Evolutionary conservation across 2,797 vertebrate genomes (phyloP).

Genomic region (Cephalopachus bancanus): DNA sequence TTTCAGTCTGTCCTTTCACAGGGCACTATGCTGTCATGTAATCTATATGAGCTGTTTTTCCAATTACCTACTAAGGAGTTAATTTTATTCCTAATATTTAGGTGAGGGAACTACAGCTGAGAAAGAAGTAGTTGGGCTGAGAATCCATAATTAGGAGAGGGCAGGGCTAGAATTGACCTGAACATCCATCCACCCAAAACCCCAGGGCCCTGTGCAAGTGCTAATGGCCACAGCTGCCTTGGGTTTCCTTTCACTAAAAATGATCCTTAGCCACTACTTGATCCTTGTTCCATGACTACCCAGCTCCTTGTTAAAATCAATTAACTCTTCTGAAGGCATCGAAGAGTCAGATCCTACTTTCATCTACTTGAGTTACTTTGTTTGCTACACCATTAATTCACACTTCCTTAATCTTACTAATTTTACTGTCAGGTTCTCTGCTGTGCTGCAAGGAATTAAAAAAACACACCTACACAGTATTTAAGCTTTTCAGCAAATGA

Average conservation of each 20-base stretch:
- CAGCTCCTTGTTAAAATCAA: neutral
- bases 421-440: neutral
- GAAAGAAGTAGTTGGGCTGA: neutral
- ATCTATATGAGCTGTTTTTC: neutral
- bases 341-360: neutral
- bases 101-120: neutral
- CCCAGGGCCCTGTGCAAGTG: neutral
- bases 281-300: neutral
- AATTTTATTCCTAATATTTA: neutral
- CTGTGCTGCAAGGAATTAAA: neutral
- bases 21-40: neutral
- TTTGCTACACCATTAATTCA: neutral
- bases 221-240: neutral
- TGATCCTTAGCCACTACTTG: neutral
- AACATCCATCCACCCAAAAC: neutral
- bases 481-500: neutral
- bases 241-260: conserved; percentile 9
- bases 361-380: neutral
- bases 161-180: neutral
- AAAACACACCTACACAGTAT: neutral
- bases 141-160: neutral
- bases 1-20: too few relatives aligned
- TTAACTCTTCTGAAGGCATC: neutral
- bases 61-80: neutral
- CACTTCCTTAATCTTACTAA: neutral